Base-by-base conservation (phyloP, 53 echinoderm and acorn worm genomes). In the Echinarachnius parma region DNA sequence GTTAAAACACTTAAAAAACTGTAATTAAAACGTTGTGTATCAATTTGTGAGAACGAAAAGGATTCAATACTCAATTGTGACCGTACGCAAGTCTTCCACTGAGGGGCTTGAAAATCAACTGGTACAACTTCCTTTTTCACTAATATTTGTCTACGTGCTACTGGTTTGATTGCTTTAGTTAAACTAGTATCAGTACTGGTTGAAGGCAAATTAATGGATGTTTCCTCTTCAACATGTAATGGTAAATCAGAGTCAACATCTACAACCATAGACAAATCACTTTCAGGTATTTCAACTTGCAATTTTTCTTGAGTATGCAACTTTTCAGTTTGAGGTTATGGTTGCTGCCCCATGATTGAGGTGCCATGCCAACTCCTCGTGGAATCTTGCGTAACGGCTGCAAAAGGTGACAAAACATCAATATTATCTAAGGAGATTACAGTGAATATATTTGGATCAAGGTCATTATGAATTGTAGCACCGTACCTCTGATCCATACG, bases 311-410 rank as follows among this genome's bases (percentile, higher is more conserved):
- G n/a, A n/a, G n/a, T n/a, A n/a, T n/a, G n/a, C 42, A 9, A 13
- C 42, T 42, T 7, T 7, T 42, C 13, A 9, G 8, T 42, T 42
- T 14, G 13, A 42, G 71, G 71, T 31, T 48, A n/a, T 52, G 71
- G 71, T 21, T 31, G 46, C 46, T 49, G 50, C 9, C 28, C 46
- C 71, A 70, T 70, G 26, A 70, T 53, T 10, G 71, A 70, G 18
- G 71, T 70, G 19, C 71, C 71, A 70, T 70, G 54, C 71, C 53
- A 70, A 35, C 62, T 33, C 20, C 36, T 62, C 16, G 30, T 21
- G 34, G 33, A 30, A 33, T 70, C 31, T 22, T 25, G 18, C 19
- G 71, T 22, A 22, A 23, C 32, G 20, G 48, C 71, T 31, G 32
- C 32, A 59, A 22, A 59, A 3, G 59, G 22, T 4, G 59, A 59